Conservation (phyloP, 2,888 invertebrate genomes). For the Sepioteuthis lessoniana region DNA sequence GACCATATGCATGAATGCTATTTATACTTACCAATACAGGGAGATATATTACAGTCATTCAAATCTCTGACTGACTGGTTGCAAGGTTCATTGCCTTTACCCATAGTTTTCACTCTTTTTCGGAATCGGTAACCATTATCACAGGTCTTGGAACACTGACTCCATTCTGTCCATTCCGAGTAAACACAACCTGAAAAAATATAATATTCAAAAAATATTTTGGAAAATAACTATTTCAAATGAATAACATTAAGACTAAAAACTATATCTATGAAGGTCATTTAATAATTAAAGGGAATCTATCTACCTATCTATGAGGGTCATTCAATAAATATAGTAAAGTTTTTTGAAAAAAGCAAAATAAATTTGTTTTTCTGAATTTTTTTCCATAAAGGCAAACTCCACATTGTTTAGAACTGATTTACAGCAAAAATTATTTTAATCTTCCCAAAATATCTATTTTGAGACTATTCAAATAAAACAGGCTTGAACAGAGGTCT, state of each 20-base stretch:
- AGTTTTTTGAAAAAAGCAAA: too few species aligned
- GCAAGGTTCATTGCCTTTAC: not conserved
- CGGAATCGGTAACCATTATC: slow-evolving; percentile 34
- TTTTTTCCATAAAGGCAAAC: too few species aligned
- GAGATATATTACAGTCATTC: not conserved
- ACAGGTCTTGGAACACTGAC: slow-evolving; percentile 39
- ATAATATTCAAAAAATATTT: not conserved
- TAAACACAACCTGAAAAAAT: slow-evolving; percentile 39
- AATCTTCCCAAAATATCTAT: too few species aligned
- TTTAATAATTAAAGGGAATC: too few species aligned
- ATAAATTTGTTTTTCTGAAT: too few species aligned
- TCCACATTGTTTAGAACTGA: too few species aligned
- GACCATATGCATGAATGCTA: not conserved
- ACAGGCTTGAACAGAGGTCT: too few species aligned
- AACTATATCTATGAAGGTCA: not conserved
- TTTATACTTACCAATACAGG: not conserved
- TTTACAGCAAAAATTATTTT: too few species aligned
- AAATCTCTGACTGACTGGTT: not conserved
- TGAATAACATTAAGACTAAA: not conserved
- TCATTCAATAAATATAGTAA: too few species aligned
- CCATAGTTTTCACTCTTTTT: not conserved
- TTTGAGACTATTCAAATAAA: too few species aligned
- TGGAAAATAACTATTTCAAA: not conserved
- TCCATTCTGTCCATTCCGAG: not conserved
- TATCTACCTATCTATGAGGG: too few species aligned